Percentiles rank a stretch among this genome's conserved stretches.
Conservation (phyloP, 2,797 vertebrate genomes). For the Silurus aristotelis region DNA sequence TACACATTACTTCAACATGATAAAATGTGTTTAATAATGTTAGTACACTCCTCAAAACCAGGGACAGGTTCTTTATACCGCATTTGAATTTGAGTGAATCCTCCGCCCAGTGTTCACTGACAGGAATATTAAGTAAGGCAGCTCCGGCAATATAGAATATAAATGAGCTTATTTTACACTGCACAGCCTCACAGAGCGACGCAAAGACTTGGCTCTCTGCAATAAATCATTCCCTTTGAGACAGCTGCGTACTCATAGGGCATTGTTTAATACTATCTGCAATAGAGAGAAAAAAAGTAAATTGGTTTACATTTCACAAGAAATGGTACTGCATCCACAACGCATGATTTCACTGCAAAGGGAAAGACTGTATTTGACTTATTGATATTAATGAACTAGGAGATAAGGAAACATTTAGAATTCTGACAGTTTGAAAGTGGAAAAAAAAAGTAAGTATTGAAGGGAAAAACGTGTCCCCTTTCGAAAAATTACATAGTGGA, state of each 20-base stretch:
- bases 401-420: constrained; percentile 63
- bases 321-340: constrained; percentile 68
- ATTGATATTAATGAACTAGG: constrained; percentile 82
- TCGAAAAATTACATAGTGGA: constrained; percentile 70
- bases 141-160: constrained; percentile 85
- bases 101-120: constrained; percentile 75
- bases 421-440: constrained; percentile 57
- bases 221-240: constrained; percentile 86
- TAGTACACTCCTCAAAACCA: constrained; percentile 75
- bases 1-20: constrained; percentile 68
- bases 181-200: constrained; percentile 80
- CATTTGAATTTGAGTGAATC: constrained; percentile 75
- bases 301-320: constrained; percentile 79
- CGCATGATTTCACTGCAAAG: constrained; percentile 72
- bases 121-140: constrained; percentile 85
- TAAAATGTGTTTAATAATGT: constrained; percentile 80
- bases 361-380: constrained; percentile 80
- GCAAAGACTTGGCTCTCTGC: constrained; percentile 80
- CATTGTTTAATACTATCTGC: constrained; percentile 86
- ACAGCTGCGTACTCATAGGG: constrained; percentile 80
- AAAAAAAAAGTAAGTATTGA: constrained; percentile 70
- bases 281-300: constrained; percentile 73
- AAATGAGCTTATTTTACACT: constrained; percentile 86
- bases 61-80: constrained; percentile 68
- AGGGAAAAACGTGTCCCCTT: constrained; percentile 70